These are phyloP conservation scores for Mylabris phalerata DNA, from an alignment of 1,140 invertebrate genomes.

Conservation along the genomic window DNA sequence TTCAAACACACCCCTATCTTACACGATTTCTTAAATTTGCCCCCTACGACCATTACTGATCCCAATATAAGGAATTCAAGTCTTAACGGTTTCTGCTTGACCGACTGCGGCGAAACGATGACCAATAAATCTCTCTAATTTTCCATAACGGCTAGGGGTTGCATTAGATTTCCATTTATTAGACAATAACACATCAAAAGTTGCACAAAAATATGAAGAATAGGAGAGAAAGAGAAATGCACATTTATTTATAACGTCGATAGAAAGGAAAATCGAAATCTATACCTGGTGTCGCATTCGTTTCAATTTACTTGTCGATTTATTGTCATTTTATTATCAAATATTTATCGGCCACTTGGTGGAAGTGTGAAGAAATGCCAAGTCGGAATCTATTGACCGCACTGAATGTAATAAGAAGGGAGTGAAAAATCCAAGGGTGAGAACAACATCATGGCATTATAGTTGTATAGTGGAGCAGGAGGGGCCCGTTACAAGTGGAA, in stretches of 20 bases:
- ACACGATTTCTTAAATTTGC: slow-evolving; percentile 11
- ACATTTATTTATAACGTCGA: too few relatives aligned
- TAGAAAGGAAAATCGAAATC: too few relatives aligned
- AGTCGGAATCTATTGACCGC: slow-evolving; percentile 17
- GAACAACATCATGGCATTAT: slow-evolving; percentile 13
- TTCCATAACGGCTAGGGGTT: slow-evolving; percentile 26
- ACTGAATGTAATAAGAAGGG: slow-evolving; percentile 18
- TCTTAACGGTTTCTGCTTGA: slow-evolving; percentile 25
- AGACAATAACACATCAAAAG: not conserved
- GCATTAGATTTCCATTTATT: slow-evolving; percentile 23
- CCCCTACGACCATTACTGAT: slow-evolving; percentile 2
- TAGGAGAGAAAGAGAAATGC: too few relatives aligned
- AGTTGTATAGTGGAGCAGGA: slow-evolving; percentile 3
- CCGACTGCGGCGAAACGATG: slow-evolving; percentile 21
- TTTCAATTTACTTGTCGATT: not conserved
- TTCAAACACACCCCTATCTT: slow-evolving; percentile 7
- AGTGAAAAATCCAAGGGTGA: slow-evolving; percentile 18
- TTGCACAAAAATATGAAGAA: too few relatives aligned
- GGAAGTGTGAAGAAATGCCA: slow-evolving; percentile 16
- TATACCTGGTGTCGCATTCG: too few relatives aligned
- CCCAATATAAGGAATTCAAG: slow-evolving; percentile 14
- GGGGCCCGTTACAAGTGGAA: slow-evolving; percentile 13
- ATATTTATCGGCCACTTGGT: slow-evolving; percentile 15
- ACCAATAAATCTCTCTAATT: slow-evolving; percentile 28
- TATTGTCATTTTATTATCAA: slow-evolving; percentile 13